phyloP scores from a whole-genome alignment of 2,113 vertebrate genomes.

The Tricholaema leucomelas region DNA sequence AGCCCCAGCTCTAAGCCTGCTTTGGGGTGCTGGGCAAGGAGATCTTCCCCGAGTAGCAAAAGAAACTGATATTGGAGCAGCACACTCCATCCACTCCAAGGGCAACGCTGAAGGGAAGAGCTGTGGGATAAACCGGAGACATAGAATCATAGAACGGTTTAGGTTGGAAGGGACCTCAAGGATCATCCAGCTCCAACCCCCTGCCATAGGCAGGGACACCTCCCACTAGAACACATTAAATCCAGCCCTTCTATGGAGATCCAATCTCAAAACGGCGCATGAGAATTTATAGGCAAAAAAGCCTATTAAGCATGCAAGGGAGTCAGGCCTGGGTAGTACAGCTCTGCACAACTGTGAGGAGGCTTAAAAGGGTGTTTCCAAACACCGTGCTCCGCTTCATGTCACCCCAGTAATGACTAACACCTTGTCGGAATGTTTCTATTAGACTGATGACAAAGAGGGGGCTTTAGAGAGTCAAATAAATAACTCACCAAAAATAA shows the following conservation, averaged over 20 bases:
- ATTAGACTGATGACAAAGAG: conserved; percentile 3
- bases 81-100: not conserved
- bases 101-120: not conserved
- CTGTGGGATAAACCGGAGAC: not conserved
- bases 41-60: not conserved
- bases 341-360: conserved; percentile 5
- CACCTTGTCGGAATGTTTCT: not conserved
- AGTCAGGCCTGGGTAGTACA: not conserved
- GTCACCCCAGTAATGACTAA: conserved; percentile 24
- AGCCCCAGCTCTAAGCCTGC: conserved; percentile 29
- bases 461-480: conserved; percentile 15
- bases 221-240: not conserved
- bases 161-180: too few relatives aligned
- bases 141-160: too few relatives aligned
- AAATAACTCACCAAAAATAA: conserved; percentile 12
- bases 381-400: not conserved
- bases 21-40: conserved; percentile 3
- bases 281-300: conserved; percentile 5
- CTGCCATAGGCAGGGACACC: too few relatives aligned
- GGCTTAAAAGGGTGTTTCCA: conserved; percentile 9
- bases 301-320: not conserved
- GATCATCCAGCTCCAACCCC: too few relatives aligned
- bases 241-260: not conserved
- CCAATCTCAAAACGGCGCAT: not conserved
- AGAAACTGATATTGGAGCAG: not conserved